phyloP scores from a whole-genome alignment of 2,797 vertebrate genomes.

The Pempheris klunzingeri region DNA sequence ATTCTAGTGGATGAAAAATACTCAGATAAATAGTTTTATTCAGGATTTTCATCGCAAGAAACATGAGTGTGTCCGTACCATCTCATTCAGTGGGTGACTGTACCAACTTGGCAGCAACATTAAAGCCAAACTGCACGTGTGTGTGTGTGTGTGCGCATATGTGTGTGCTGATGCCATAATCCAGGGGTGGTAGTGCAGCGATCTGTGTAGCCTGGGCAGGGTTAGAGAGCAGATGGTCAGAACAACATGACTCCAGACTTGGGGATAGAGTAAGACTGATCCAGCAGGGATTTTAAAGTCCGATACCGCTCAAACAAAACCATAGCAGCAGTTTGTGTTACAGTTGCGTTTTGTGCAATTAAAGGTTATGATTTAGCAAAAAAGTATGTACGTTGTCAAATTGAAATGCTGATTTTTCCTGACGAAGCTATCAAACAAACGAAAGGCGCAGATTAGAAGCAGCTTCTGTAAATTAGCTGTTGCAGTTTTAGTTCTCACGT shows the following conservation, averaged over 20 bases:
- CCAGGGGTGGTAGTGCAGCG: slow-evolving; percentile 62
- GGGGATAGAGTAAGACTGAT: slow-evolving; percentile 34
- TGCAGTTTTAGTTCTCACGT: not conserved
- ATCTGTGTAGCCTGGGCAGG: slow-evolving; percentile 50
- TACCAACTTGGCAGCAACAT: slow-evolving; percentile 45
- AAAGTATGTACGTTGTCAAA: not conserved
- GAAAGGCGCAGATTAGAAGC: not conserved
- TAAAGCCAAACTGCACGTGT: slow-evolving; percentile 18
- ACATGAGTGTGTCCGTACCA: not conserved
- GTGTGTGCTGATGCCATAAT: slow-evolving; percentile 59
- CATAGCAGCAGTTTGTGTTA: slow-evolving; percentile 11
- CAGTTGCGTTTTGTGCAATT: not conserved
- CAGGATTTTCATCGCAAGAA: not conserved
- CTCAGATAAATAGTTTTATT: too few species aligned
- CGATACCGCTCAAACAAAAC: slow-evolving; percentile 44
- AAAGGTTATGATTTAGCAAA: not conserved
- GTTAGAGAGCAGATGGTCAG: slow-evolving; percentile 72
- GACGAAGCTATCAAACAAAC: not conserved
- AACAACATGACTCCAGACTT: slow-evolving; percentile 57
- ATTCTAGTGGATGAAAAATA: not conserved
- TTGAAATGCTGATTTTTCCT: not conserved
- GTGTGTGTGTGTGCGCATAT: slow-evolving; percentile 1
- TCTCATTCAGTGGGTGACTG: slow-evolving; percentile 8
- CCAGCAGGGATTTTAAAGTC: slow-evolving; percentile 38
- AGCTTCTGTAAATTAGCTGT: not conserved